Conservation (phyloP, 2,888 invertebrate genomes). For the Linyphia triangularis region DNA sequence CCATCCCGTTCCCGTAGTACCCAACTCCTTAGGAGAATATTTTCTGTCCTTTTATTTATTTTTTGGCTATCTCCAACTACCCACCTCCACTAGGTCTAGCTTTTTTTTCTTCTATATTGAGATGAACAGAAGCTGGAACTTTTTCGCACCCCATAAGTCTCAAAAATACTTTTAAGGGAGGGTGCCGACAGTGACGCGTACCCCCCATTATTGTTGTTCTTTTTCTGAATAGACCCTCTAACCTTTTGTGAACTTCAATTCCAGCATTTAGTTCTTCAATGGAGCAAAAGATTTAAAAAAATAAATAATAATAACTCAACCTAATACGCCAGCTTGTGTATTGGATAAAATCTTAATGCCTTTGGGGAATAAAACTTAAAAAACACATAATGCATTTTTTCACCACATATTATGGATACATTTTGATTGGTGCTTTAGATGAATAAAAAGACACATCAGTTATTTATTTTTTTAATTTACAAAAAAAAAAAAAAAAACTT, state of each 20-base stretch:
- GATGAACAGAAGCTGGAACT: constrained; percentile 56
- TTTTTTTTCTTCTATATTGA: background rate
- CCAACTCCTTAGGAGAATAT: constrained; percentile 66
- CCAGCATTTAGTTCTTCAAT: constrained; percentile 42
- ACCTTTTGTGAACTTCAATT: constrained; percentile 42
- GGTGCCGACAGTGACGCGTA: constrained; percentile 48
- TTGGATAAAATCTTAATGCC: background rate
- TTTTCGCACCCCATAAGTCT: constrained; percentile 47
- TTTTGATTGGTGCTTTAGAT: no score
- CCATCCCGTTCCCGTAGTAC: constrained; percentile 67
- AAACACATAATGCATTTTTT: background rate
- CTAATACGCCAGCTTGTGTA: background rate
- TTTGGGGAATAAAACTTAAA: background rate
- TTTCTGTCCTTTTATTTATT: constrained; percentile 53
- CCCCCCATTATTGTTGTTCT: constrained; percentile 34
- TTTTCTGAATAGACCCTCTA: constrained; percentile 43
- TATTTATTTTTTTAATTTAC: no score
- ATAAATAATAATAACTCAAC: no score
- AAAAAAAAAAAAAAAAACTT: no score
- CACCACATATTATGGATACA: no score
- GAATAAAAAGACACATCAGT: no score
- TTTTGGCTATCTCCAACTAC: constrained; percentile 52
- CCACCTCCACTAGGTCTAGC: constrained; percentile 1
- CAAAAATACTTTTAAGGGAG: constrained; percentile 57
- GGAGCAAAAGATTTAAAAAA: constrained; percentile 34